Conservation (phyloP, 2,113 vertebrate species). For the Megaceryle torquata region DNA sequence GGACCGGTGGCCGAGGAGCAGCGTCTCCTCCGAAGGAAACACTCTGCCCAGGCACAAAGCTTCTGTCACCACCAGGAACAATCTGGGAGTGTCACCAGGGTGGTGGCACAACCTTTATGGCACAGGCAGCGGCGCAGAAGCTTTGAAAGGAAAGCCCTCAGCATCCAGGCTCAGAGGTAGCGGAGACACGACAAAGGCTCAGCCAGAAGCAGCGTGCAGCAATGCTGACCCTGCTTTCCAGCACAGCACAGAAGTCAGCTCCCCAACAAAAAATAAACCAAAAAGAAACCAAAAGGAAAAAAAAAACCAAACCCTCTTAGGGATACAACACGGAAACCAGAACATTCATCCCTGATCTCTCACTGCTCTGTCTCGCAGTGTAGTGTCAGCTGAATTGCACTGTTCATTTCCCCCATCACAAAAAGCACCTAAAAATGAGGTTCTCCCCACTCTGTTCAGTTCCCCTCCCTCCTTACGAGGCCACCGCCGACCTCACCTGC, state of each 20-base stretch:
- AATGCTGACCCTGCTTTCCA: neutral
- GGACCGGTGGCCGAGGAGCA: rapidly evolving
- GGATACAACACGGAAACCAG: neutral
- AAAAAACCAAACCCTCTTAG: neutral
- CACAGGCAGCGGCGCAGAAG: neutral
- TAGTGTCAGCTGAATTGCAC: neutral
- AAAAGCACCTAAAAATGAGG: neutral
- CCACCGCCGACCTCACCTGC: neutral
- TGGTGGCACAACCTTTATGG: neutral
- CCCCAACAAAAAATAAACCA: neutral
- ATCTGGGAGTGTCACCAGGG: neutral
- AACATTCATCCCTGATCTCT: neutral
- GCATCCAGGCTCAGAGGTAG: conserved; percentile 58
- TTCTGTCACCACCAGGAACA: neutral
- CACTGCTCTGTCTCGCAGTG: neutral
- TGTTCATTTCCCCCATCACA: rapidly evolving
- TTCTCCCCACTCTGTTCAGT: neutral
- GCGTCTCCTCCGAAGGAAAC: neutral
- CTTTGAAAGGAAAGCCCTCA: neutral
- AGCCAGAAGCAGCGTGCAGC: neutral
- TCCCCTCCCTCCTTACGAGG: neutral
- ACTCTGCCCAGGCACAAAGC: rapidly evolving
- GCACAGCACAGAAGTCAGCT: neutral
- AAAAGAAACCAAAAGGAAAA: too few relatives aligned
- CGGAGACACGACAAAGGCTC: neutral